Base-by-base conservation (phyloP, 2,888 invertebrate species). In the Spialia ferax region DNA sequence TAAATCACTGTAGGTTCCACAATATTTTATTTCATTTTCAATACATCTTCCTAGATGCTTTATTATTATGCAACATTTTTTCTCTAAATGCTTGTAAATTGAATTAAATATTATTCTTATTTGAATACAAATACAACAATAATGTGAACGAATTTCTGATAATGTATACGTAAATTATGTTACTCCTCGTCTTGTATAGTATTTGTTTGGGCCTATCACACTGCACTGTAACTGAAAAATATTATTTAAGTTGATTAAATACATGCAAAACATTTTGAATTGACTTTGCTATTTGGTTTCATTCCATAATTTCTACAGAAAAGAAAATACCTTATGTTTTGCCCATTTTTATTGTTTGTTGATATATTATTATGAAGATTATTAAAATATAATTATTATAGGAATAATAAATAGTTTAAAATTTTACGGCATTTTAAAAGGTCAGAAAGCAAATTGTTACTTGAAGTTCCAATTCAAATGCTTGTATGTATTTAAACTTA, bases 151-250 rank as follows among this genome's bases (percentile, higher is more conserved):
- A 26, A 54, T 54, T 22, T 60, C 60, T 18, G 38, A n/a, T 50
- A 50, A 69, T 61, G 72, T 73, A 75, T 75, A 75, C 75, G 74
- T 75, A 75, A 74, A 73, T 59, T 48, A 69, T 68, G 57, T 60
- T 65, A 73, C 60, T 69, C 63, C 71, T 57, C 61, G 64, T 66
- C 55, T 42, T 68, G 57, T 52, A 54, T 62, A 63, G 61, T 42
- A 74, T 73, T 70, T 50, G 69, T 71, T 73, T 69, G 35, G 79
- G 82, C 79, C 70, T 75, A 78, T 77, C 80, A 80, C 18, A 18
- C 18, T 79, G 77, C 72, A 70, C 55, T 77, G 75, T 78, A 77
- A 72, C 56, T 20, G 35, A 54, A 22, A 11, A 59, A 52, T 65
- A 52, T 52, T 7, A 38, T 65, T 38, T 65, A 42, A 52, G 50